phyloP scores from a whole-genome alignment of 2,113 vertebrate genomes.

The Pangasianodon hypophthalmus region DNA sequence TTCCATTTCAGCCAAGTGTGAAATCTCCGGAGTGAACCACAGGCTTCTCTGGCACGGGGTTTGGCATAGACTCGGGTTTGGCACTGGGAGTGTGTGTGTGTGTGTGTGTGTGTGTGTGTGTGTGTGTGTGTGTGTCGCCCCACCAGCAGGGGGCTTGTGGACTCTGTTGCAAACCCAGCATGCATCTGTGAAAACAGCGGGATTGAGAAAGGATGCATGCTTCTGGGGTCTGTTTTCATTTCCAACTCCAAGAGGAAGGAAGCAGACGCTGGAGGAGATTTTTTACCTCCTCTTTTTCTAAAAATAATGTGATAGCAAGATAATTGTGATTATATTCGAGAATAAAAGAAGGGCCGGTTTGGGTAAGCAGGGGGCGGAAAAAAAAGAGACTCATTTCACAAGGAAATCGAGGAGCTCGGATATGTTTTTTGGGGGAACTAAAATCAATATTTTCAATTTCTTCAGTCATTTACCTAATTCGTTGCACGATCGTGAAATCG shows the following conservation, averaged over 20 bases:
- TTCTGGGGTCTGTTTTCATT: constrained; percentile 41
- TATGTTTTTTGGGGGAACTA: constrained; percentile 81
- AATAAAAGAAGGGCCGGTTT: constrained; percentile 20
- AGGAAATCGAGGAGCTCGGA: constrained; percentile 78
- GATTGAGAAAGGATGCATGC: constrained; percentile 36
- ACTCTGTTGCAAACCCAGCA: constrained; percentile 46
- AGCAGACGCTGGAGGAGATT: neutral
- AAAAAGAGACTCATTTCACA: constrained; percentile 55
- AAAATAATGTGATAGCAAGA: constrained; percentile 58
- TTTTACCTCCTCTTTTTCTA: constrained; percentile 35
- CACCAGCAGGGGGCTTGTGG: constrained; percentile 42
- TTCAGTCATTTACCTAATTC: constrained; percentile 88
- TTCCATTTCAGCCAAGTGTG: constrained; percentile 7
- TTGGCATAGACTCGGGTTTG: constrained; percentile 43
- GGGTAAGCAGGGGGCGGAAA: neutral
- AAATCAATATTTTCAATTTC: constrained; percentile 94
- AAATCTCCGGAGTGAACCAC: constrained; percentile 27
- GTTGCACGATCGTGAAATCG: constrained; percentile 83
- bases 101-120: neutral
- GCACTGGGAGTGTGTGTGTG: constrained; percentile 25
- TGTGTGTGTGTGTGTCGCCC: constrained; percentile 15
- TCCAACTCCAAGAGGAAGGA: constrained; percentile 21
- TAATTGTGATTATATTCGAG: constrained; percentile 50
- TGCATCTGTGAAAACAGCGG: constrained; percentile 50
- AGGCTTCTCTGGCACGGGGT: constrained; percentile 18